These are phyloP conservation scores for Apis florea DNA, from an alignment of 1,140 invertebrate species.

Conservation along the genomic window DNA sequence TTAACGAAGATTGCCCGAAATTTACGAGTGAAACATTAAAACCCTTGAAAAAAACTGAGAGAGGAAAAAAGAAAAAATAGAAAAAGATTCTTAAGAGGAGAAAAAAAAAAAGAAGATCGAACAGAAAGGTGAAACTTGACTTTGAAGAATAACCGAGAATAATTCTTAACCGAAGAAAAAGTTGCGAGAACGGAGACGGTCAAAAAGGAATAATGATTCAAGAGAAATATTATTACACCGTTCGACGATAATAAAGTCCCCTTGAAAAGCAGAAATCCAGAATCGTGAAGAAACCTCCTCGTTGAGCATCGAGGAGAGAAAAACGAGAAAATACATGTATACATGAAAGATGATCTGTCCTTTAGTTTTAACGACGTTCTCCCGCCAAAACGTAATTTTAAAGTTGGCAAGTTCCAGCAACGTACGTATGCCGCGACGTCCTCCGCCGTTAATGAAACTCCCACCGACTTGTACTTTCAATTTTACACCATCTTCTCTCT, in stretches of 20 bases:
- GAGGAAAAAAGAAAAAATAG: no score
- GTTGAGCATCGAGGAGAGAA: no score
- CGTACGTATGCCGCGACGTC: conserved; percentile 52
- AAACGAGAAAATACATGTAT: neutral
- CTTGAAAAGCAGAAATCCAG: neutral
- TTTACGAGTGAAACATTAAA: neutral
- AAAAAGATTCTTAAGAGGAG: no score
- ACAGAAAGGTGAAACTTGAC: no score
- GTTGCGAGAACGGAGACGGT: no score
- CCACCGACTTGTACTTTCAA: conserved; percentile 73
- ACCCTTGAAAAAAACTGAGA: no score
- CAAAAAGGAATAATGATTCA: neutral
- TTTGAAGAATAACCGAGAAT: no score
- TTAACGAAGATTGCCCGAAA: neutral
- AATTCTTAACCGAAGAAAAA: no score
- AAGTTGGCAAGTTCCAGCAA: conserved; percentile 71
- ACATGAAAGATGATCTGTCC: neutral
- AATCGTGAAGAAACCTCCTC: neutral
- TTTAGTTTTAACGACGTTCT: conserved; percentile 63
- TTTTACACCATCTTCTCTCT: conserved; percentile 66
- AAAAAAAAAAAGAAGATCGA: no score
- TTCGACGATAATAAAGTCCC: no score
- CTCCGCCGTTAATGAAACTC: conserved; percentile 77
- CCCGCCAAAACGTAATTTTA: conserved; percentile 77
- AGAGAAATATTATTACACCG: neutral